A percentile compares a stretch with the other conserved stretches of the same genome.
Conservation (phyloP, 1,140 invertebrate species). For the Amphibalanus amphitrite region DNA sequence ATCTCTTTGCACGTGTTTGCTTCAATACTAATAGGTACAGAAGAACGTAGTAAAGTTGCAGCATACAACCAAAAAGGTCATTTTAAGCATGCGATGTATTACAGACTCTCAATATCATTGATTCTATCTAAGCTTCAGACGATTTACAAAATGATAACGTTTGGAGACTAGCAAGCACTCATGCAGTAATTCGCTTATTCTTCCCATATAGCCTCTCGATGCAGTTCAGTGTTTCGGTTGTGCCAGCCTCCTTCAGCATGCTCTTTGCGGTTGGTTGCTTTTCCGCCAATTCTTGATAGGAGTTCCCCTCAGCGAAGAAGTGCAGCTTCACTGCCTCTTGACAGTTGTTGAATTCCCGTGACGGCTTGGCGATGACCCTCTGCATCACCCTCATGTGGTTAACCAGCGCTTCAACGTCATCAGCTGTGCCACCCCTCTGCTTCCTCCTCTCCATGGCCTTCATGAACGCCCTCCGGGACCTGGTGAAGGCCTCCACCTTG, state of each 20-base stretch:
- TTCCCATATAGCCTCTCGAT: neutral
- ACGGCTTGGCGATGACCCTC: neutral
- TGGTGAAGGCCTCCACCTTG: neutral
- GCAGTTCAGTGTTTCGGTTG: neutral
- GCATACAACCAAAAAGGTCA: no score
- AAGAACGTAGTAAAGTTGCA: no score
- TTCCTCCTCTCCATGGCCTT: neutral
- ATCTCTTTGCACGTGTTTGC: no score
- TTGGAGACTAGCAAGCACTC: no score
- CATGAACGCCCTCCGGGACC: neutral
- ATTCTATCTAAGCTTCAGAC: no score
- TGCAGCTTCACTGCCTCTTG: neutral
- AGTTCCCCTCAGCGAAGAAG: neutral
- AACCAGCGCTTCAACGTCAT: neutral
- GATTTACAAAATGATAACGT: no score
- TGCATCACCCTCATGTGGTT: neutral
- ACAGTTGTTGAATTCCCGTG: neutral
- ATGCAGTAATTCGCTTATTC: neutral
- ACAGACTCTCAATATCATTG: no score
- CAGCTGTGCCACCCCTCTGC: neutral
- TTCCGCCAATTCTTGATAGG: neutral
- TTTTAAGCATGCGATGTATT: no score
- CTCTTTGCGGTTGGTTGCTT: neutral
- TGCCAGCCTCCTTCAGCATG: no score
- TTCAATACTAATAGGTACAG: no score